Percentiles rank a stretch among this genome's conserved stretches.
phyloP scores from a whole-genome alignment of 2,113 vertebrate species.

The human region GRCh38 chr2:143615001-143615500 shows the following conservation, averaged over 20 bases:
- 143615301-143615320: not conserved
- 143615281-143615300: conserved; percentile 18
- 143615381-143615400: not conserved
- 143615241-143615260: not conserved
- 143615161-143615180: not conserved
- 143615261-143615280: not conserved
- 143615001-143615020: not conserved
- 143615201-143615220: not conserved
- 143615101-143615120: not conserved
- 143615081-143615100: not conserved
- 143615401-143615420: not conserved
- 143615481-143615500: not conserved
- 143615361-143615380: not conserved
- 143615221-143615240: not conserved
- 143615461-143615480: not conserved
- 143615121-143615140: not conserved
- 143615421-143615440: not conserved
- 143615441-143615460: conserved; percentile 34
- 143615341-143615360: not conserved
- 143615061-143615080: not conserved
- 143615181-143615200: not conserved
- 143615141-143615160: not conserved
- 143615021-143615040: not conserved
- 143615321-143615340: not conserved
- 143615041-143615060: not conserved